Percentiles rank a stretch among this genome's conserved stretches.
Conservation (phyloP, 2,888 invertebrate genomes). For the Tetramorium bicarinatum region DNA sequence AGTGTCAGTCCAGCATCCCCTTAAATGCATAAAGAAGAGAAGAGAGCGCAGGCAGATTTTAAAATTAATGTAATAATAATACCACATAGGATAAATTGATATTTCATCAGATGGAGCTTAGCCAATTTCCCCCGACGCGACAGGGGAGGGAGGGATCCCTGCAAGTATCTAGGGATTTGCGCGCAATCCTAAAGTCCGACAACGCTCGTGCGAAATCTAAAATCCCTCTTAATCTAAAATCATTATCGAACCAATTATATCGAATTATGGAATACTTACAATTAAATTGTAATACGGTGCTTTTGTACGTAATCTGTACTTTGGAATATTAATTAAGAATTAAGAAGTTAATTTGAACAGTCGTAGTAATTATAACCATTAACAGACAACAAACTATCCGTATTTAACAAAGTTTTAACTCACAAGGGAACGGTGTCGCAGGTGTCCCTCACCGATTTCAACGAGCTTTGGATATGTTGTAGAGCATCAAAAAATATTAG, state of each 20-base stretch:
- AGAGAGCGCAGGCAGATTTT: background rate
- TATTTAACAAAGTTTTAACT: too few species aligned
- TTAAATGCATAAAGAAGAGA: background rate
- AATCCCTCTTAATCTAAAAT: background rate
- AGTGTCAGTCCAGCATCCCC: too few species aligned
- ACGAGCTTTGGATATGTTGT: too few species aligned
- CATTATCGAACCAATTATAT: background rate
- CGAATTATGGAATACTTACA: background rate
- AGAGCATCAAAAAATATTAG: too few species aligned
- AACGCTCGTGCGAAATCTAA: background rate
- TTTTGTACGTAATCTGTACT: background rate
- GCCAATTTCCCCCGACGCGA: constrained; percentile 34
- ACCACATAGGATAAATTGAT: too few species aligned
- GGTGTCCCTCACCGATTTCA: too few species aligned
- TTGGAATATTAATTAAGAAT: background rate
- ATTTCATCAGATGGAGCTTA: background rate
- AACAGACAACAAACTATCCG: background rate
- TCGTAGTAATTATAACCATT: background rate
- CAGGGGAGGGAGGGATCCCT: background rate
- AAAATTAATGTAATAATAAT: background rate
- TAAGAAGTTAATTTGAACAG: too few species aligned
- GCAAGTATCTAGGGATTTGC: constrained; percentile 31
- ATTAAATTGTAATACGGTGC: background rate
- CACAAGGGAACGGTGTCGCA: too few species aligned
- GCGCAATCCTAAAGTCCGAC: background rate